These are phyloP conservation scores for Tinea semifulvella DNA, from an alignment of 2,888 invertebrate species.

Conservation along the genomic window DNA sequence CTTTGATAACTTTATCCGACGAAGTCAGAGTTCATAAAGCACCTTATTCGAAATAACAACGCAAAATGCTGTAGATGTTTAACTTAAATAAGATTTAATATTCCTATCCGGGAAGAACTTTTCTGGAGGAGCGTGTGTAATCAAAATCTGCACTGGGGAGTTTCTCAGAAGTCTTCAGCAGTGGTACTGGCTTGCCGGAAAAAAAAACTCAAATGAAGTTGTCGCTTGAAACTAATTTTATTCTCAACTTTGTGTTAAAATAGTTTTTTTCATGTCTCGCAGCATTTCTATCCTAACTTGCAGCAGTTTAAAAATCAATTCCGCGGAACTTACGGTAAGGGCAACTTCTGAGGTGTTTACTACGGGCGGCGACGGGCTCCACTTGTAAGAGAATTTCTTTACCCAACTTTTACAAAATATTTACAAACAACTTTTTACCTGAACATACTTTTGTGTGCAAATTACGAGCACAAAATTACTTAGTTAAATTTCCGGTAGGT, in stretches of 20 bases:
- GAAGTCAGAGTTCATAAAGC: conserved; percentile 49
- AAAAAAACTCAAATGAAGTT: conserved; percentile 64
- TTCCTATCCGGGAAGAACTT: conserved; percentile 61
- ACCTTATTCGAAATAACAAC: conserved; percentile 64
- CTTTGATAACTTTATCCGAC: conserved; percentile 31
- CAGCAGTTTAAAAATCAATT: conserved; percentile 63
- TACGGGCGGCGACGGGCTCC: conserved; percentile 29
- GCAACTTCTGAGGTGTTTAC: conserved; percentile 54
- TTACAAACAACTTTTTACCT: conserved; percentile 33
- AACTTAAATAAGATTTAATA: conserved; percentile 68
- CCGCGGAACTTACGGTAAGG: conserved; percentile 43
- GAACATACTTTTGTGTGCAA: neutral
- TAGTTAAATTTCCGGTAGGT: too few relatives aligned
- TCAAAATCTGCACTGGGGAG: conserved; percentile 62
- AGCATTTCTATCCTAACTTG: conserved; percentile 42
- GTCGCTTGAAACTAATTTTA: conserved; percentile 64
- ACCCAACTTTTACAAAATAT: conserved; percentile 44
- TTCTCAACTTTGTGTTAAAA: conserved; percentile 58
- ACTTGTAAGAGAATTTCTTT: conserved; percentile 46
- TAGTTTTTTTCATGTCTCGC: conserved; percentile 52
- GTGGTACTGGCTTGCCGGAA: conserved; percentile 48
- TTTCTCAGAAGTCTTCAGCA: conserved; percentile 56
- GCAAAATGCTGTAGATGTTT: conserved; percentile 56
- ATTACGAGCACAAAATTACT: too few relatives aligned
- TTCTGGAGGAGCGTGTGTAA: conserved; percentile 62